Conservation (phyloP, 2,113 vertebrate species). For the Corythaeola cristata region DNA sequence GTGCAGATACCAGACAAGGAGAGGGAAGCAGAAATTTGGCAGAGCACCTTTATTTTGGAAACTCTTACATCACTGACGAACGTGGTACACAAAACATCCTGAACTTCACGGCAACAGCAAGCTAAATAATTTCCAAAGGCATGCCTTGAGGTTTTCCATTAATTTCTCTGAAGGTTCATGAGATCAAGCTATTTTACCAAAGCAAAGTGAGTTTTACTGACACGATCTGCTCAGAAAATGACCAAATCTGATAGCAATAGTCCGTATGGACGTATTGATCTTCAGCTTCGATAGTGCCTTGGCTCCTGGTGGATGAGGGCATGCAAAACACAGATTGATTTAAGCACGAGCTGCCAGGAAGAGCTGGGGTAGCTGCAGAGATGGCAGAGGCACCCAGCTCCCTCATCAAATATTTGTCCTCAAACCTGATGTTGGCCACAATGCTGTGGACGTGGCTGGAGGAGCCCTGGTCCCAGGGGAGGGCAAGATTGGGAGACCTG, state of each 20-base stretch:
- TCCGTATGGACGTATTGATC: not conserved
- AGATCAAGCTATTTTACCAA: not conserved
- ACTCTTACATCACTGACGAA: not conserved
- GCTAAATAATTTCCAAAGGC: not conserved
- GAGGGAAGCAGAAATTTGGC: not conserved
- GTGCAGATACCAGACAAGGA: not conserved
- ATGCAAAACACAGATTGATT: conserved; percentile 18
- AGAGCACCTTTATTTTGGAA: not conserved
- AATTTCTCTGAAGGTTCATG: not conserved
- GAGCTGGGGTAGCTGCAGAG: not conserved
- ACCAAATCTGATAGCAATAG: not conserved
- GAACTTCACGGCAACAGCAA: not conserved
- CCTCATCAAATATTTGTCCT: not conserved
- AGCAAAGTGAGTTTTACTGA: not conserved
- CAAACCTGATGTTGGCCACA: not conserved
- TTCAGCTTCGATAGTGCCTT: not conserved
- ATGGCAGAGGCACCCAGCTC: not conserved
- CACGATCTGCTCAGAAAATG: not conserved
- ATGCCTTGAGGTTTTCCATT: not conserved
- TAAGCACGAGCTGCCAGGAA: conserved; percentile 36
- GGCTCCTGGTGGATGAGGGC: conserved; percentile 23
- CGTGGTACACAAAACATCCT: rapidly evolving
- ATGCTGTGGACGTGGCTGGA: rapidly evolving
- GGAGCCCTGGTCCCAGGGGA: not conserved
- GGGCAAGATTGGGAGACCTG: rapidly evolving